phyloP scores from a whole-genome alignment of 2,113 vertebrate species.

The Labrus mixtus region DNA sequence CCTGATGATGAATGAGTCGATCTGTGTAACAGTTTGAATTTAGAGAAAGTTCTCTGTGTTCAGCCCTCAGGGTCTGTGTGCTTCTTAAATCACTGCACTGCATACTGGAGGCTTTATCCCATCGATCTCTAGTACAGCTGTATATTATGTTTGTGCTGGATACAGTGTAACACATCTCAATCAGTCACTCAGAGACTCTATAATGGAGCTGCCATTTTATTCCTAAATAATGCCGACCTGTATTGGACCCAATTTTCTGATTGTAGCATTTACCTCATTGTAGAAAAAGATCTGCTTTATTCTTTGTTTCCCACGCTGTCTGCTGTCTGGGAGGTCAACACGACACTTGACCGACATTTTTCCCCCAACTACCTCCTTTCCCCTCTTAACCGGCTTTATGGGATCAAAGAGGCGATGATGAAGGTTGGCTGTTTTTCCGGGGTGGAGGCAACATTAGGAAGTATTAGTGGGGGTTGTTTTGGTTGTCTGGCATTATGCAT shows the following conservation, averaged over 20 bases:
- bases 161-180: constrained; percentile 18
- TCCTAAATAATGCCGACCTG: constrained; percentile 1
- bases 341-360: constrained; percentile 46
- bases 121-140: constrained; percentile 56
- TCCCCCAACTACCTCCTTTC: constrained; percentile 25
- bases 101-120: constrained; percentile 40
- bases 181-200: not conserved
- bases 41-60: constrained; percentile 37
- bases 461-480: constrained; percentile 57
- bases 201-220: constrained; percentile 9
- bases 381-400: constrained; percentile 57
- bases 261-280: not conserved
- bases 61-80: constrained; percentile 12
- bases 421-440: constrained; percentile 12
- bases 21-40: constrained; percentile 29
- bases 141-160: constrained; percentile 44
- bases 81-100: constrained; percentile 37
- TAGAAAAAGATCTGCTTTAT: not conserved
- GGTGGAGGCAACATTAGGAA: not conserved
- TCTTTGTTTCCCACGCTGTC: not conserved
- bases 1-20: constrained; percentile 23
- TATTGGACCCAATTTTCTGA: not conserved
- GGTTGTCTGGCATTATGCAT: constrained; percentile 39
- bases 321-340: not conserved
- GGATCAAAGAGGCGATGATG: constrained; percentile 45